Evolutionary conservation across 2,797 vertebrate species (phyloP).

Genomic region (Anguilla obscura): DNA sequence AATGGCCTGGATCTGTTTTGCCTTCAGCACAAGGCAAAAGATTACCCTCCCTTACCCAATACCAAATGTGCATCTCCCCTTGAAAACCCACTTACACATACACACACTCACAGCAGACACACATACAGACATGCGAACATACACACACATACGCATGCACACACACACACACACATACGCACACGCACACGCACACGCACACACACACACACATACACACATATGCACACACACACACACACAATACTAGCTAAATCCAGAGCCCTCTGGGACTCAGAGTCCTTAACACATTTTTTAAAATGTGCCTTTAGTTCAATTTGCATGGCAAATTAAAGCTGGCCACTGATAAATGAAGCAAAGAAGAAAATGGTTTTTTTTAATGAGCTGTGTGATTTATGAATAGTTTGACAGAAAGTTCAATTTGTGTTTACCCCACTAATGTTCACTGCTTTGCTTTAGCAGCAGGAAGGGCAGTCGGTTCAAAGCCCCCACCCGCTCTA

Average conservation of each 20-base stretch:
- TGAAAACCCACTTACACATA: too few species aligned
- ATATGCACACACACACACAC: not conserved
- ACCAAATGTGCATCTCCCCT: too few species aligned
- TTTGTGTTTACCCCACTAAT: not conserved
- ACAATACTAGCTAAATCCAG: not conserved
- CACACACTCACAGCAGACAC: too few species aligned
- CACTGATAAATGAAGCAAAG: not conserved
- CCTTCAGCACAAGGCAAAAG: too few species aligned
- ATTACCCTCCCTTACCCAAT: too few species aligned
- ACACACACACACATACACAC: too few species aligned
- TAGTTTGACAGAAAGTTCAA: not conserved
- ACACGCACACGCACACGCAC: not conserved
- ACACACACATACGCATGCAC: too few species aligned
- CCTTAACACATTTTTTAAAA: not conserved
- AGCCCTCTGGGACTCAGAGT: not conserved
- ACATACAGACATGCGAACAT: too few species aligned
- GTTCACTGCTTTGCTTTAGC: not conserved
- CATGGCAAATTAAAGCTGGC: not conserved
- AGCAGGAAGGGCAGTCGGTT: not conserved
- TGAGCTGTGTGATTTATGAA: not conserved
- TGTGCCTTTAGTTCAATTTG: not conserved
- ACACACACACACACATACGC: not conserved
- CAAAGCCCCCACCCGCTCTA: not conserved
- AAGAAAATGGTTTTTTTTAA: not conserved
- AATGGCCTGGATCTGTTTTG: too few species aligned